A percentile compares a stretch with the other conserved stretches of the same genome.
These are phyloP conservation scores for Dicaeum eximium DNA, from an alignment of 2,113 vertebrate genomes.

Conservation along the genomic window DNA sequence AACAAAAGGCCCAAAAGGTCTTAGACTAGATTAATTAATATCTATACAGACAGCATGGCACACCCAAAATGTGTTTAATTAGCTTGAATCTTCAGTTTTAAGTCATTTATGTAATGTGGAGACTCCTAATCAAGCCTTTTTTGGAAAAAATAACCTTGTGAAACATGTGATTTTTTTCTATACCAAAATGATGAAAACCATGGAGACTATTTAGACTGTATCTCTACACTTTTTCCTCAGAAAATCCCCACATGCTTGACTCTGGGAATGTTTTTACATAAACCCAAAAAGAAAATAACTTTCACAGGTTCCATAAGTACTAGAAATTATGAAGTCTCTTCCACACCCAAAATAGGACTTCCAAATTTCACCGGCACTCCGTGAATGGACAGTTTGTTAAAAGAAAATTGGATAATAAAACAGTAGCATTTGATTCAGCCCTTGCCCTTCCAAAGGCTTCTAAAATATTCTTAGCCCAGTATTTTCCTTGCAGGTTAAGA, in stretches of 20 bases:
- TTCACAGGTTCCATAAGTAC: neutral
- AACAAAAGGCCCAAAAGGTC: neutral
- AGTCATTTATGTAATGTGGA: neutral
- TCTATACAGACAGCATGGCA: fast-evolving
- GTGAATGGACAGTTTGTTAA: slow-evolving; percentile 17
- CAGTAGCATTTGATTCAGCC: neutral
- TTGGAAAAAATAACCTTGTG: neutral
- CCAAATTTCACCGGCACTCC: neutral
- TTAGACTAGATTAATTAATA: neutral
- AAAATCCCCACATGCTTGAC: neutral
- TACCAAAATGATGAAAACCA: neutral
- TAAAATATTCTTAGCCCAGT: neutral
- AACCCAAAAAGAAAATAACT: slow-evolving; percentile 6
- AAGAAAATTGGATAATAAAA: slow-evolving; percentile 8
- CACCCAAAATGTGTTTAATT: neutral
- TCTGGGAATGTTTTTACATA: neutral
- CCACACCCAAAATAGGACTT: neutral
- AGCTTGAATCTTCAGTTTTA: neutral
- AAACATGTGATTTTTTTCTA: neutral
- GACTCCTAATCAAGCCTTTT: neutral
- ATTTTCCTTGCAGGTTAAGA: neutral
- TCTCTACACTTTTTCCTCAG: neutral
- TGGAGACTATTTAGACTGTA: neutral
- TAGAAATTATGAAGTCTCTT: neutral
- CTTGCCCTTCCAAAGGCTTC: neutral